Conservation (phyloP, 2,113 vertebrate species). For the Bufo bufo region DNA sequence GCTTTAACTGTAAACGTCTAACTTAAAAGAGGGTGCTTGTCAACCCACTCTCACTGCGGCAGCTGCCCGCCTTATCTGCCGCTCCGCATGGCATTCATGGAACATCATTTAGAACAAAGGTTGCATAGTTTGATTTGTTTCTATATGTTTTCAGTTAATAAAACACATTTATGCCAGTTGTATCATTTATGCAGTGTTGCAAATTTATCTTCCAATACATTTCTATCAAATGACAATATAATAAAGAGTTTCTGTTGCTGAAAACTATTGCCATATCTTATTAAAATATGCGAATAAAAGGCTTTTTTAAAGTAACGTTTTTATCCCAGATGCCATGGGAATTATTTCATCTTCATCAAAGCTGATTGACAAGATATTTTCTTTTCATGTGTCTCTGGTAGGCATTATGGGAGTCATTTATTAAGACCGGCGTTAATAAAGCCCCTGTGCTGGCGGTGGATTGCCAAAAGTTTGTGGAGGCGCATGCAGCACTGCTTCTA, state of each 20-base stretch:
- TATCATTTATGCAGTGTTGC: not conserved
- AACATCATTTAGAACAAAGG: not conserved
- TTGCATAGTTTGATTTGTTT: not conserved
- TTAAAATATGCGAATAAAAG: not conserved
- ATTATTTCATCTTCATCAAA: too few species aligned
- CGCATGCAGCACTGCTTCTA: too few species aligned
- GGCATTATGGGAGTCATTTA: too few species aligned
- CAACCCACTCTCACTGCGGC: constrained; percentile 12
- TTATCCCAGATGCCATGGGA: too few species aligned
- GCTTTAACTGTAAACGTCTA: constrained; percentile 28
- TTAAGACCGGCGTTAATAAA: too few species aligned
- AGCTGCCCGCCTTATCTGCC: not conserved
- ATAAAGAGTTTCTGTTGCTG: too few species aligned
- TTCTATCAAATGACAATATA: not conserved
- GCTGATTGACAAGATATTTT: too few species aligned
- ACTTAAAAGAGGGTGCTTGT: not conserved
- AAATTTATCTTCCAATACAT: not conserved
- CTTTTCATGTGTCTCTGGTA: too few species aligned
- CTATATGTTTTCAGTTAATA: not conserved
- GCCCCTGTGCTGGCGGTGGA: too few species aligned
- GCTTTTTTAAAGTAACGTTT: too few species aligned
- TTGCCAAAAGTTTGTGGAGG: too few species aligned
- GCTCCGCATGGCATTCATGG: not conserved
- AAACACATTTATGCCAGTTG: not conserved
- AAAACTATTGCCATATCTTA: not conserved